phyloP scores from a whole-genome alignment of 92 coral and sea anemone species.

The Phenganax subtilis region DNA sequence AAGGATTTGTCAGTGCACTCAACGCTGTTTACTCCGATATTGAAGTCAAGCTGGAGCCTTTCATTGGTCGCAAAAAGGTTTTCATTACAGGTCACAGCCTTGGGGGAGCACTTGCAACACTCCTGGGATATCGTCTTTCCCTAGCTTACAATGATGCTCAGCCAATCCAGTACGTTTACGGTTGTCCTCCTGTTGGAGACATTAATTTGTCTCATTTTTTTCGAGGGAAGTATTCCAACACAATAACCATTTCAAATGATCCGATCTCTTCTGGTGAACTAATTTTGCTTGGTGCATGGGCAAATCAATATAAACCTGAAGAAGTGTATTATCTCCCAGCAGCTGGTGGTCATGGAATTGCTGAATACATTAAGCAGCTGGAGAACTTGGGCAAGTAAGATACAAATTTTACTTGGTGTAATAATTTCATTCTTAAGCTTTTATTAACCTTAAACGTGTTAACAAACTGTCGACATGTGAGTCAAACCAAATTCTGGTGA shows the following conservation, averaged over 20 bases:
- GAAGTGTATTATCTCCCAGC: background rate
- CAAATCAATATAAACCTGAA: background rate
- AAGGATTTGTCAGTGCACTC: background rate
- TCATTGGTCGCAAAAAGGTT: background rate
- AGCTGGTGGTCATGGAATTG: background rate
- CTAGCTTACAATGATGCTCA: background rate
- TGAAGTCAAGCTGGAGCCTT: background rate
- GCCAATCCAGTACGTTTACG: background rate
- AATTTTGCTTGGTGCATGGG: background rate
- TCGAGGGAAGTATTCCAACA: background rate
- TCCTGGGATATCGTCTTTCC: no score
- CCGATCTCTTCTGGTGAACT: background rate
- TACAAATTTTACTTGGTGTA: background rate
- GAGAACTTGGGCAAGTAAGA: background rate
- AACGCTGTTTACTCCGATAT: background rate
- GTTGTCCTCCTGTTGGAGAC: background rate
- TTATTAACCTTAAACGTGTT: background rate
- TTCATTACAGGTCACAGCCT: no score
- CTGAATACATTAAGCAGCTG: background rate
- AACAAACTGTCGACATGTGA: background rate
- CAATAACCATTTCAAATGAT: background rate
- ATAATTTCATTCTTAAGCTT: background rate
- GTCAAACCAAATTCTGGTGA: background rate
- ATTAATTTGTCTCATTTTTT: background rate
- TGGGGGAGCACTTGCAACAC: no score